Evolutionary conservation across 2,113 vertebrate species (phyloP).

Genomic region (Passer montanus): DNA sequence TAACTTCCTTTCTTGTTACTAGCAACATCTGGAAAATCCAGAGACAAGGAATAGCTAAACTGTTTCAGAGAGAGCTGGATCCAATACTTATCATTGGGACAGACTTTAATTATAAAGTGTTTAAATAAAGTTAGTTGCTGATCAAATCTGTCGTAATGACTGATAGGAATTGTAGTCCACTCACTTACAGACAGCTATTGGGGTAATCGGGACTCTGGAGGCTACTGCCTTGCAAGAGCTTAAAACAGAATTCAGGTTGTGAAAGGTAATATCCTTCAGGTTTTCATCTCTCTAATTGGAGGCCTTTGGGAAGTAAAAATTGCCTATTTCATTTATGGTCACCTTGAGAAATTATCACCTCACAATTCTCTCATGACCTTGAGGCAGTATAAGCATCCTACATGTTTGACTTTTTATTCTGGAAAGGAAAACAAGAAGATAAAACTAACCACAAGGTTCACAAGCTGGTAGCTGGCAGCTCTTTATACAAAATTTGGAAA

Average conservation of each 20-base stretch:
- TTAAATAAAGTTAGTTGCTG: constrained; percentile 55
- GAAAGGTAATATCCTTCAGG: constrained; percentile 3
- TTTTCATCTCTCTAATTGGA: neutral
- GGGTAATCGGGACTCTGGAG: constrained; percentile 15
- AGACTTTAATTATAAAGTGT: constrained; percentile 35
- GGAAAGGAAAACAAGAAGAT: neutral
- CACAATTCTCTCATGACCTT: neutral
- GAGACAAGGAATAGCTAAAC: neutral
- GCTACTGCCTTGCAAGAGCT: neutral
- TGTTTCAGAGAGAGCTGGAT: neutral
- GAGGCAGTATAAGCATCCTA: neutral
- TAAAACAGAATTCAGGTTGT: constrained; percentile 30
- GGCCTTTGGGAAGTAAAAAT: constrained; percentile 27
- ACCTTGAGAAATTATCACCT: neutral
- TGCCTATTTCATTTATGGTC: neutral
- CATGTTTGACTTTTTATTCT: neutral
- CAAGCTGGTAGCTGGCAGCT: neutral
- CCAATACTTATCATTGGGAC: constrained; percentile 2
- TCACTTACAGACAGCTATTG: constrained; percentile 4
- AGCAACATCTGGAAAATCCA: neutral
- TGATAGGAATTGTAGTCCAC: constrained; percentile 14
- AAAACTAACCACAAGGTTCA: neutral
- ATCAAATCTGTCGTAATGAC: neutral
- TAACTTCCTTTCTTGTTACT: neutral
- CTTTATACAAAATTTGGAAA: neutral